These are phyloP conservation scores for Varanus salvator DNA, from an alignment of 2,113 vertebrate genomes.

Conservation along the genomic window DNA sequence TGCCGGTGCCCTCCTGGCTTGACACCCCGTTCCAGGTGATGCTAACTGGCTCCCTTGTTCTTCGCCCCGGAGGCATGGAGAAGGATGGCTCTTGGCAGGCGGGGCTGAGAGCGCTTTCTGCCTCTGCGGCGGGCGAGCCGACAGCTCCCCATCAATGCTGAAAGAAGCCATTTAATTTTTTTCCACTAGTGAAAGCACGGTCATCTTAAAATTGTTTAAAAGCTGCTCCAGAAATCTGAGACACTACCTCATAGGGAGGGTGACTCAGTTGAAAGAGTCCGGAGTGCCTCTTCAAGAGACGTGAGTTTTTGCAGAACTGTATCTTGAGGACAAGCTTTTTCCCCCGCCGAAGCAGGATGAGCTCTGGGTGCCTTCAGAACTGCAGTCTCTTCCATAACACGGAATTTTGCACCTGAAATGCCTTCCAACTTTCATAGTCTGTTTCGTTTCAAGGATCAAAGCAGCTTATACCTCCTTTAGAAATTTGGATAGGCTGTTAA, in stretches of 20 bases:
- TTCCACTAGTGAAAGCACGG: slow-evolving; percentile 55
- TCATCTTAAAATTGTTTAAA: slow-evolving; percentile 69
- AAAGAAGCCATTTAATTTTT: slow-evolving; percentile 73
- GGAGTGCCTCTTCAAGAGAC: slow-evolving; percentile 72
- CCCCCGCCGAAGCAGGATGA: background rate
- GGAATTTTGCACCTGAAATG: background rate
- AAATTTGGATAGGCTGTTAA: background rate
- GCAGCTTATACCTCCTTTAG: background rate
- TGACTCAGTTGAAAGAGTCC: slow-evolving; percentile 78
- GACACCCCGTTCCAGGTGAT: slow-evolving; percentile 40
- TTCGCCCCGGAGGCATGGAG: slow-evolving; percentile 53
- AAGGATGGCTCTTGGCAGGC: slow-evolving; percentile 50
- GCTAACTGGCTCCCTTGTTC: slow-evolving; percentile 42
- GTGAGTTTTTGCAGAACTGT: slow-evolving; percentile 67
- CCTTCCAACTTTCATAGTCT: background rate
- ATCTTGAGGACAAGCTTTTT: slow-evolving; percentile 59
- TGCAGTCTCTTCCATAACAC: background rate
- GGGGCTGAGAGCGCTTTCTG: slow-evolving; percentile 36
- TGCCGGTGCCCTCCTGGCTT: slow-evolving; percentile 29
- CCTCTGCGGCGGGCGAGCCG: slow-evolving; percentile 64
- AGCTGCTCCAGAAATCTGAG: slow-evolving; percentile 83
- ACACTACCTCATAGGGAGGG: slow-evolving; percentile 83
- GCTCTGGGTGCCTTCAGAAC: background rate
- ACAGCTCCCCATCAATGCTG: slow-evolving; percentile 51
- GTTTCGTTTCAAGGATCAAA: background rate